Percentiles rank a stretch among this genome's conserved stretches.
phyloP scores from a whole-genome alignment of 2,797 vertebrate genomes.

The Periparus ater region DNA sequence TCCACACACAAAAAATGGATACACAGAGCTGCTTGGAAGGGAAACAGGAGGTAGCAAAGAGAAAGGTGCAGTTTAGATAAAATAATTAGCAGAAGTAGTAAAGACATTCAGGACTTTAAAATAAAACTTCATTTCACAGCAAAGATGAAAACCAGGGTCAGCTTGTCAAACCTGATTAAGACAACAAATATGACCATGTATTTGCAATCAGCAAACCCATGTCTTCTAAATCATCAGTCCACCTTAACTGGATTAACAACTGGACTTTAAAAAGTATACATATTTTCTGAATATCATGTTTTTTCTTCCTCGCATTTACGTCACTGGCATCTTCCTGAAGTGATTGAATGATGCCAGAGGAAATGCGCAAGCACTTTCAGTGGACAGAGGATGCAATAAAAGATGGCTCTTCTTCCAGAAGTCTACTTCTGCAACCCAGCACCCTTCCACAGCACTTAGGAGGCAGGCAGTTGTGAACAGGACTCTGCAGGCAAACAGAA shows the following conservation, averaged over 20 bases:
- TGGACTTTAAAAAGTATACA: neutral
- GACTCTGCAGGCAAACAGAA: neutral
- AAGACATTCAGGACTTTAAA: neutral
- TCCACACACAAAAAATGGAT: neutral
- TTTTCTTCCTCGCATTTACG: neutral
- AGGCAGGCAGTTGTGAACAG: neutral
- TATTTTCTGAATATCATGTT: neutral
- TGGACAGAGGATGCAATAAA: neutral
- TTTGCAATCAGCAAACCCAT: neutral
- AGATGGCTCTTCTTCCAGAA: neutral
- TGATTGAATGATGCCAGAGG: neutral
- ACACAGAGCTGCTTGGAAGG: neutral
- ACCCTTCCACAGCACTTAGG: rapidly evolving
- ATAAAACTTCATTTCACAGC: neutral
- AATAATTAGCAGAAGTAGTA: neutral
- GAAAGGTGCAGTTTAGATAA: neutral
- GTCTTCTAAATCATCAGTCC: neutral
- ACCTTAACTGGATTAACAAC: neutral
- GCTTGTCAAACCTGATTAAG: neutral
- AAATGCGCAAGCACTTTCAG: neutral
- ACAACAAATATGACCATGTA: neutral
- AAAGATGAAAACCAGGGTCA: neutral
- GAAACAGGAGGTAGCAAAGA: neutral
- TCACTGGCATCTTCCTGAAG: neutral
- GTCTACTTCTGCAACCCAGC: neutral